Percentiles rank a stretch among this genome's conserved stretches.
phyloP scores from a whole-genome alignment of 1,140 invertebrate species.

The Polypedilum pembai region DNA sequence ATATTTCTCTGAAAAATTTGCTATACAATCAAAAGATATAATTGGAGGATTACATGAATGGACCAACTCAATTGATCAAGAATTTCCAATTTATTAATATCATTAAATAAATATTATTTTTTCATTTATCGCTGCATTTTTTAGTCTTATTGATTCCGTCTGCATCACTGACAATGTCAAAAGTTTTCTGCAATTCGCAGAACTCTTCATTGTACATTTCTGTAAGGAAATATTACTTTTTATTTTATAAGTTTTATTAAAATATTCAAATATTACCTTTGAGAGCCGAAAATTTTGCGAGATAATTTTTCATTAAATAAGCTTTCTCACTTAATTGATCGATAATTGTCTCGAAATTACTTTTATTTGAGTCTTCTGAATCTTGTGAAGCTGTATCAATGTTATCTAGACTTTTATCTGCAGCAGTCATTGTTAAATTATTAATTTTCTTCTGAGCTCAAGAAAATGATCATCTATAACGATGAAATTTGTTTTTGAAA shows the following conservation, averaged over 20 bases:
- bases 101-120: not conserved
- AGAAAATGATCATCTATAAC: not conserved
- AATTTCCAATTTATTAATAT: slow-evolving; percentile 79
- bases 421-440: not conserved
- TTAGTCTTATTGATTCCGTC: not conserved
- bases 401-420: too few species aligned
- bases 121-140: not conserved
- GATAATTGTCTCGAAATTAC: too few species aligned
- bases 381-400: too few species aligned
- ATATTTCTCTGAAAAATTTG: slow-evolving; percentile 53
- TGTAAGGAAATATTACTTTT: not conserved
- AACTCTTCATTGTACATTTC: not conserved
- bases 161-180: not conserved
- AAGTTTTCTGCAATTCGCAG: too few species aligned
- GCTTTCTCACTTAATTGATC: too few species aligned
- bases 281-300: too few species aligned
- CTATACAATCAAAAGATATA: slow-evolving; percentile 63
- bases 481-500: not conserved
- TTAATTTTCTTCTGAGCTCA: not conserved
- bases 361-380: too few species aligned
- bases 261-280: too few species aligned
- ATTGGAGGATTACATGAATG: slow-evolving; percentile 81
- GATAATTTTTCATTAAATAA: too few species aligned
- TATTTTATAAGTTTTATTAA: not conserved
- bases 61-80: slow-evolving; percentile 64